phyloP scores from a whole-genome alignment of 2,113 vertebrate genomes.

The Geococcyx californianus region DNA sequence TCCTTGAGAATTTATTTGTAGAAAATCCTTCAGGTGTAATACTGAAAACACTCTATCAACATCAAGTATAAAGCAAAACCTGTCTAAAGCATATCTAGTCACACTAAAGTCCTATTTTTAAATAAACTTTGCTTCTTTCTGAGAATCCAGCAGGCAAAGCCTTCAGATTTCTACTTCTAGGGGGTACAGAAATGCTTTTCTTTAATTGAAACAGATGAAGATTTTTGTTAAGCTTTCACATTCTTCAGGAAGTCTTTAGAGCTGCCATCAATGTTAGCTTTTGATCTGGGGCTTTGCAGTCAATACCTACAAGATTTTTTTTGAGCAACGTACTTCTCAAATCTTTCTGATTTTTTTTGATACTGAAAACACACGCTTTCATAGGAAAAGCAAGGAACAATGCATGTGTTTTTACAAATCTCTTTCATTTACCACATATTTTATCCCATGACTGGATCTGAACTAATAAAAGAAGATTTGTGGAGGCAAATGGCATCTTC shows the following conservation, averaged over 20 bases:
- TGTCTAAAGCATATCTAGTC: neutral
- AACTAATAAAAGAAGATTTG: neutral
- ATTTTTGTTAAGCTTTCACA: neutral
- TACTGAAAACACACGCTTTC: neutral
- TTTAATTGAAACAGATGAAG: slow-evolving; percentile 2
- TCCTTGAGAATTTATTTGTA: slow-evolving; percentile 49
- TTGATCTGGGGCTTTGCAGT: slow-evolving; percentile 6
- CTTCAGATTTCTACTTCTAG: neutral
- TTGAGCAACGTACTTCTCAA: neutral
- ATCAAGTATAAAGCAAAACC: slow-evolving; percentile 24
- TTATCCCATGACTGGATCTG: neutral
- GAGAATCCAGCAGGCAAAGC: neutral
- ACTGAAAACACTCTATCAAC: slow-evolving; percentile 31
- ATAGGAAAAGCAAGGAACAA: neutral
- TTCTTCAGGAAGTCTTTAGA: neutral
- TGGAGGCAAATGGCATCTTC: neutral
- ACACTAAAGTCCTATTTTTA: neutral
- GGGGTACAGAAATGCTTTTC: neutral
- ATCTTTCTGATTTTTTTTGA: neutral
- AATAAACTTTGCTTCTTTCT: neutral
- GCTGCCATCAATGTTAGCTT: neutral
- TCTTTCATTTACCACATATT: accelerated
- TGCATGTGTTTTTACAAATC: neutral
- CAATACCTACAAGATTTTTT: neutral
- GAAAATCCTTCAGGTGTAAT: slow-evolving; percentile 26